phyloP scores from a whole-genome alignment of 2,888 invertebrate genomes.

The Drosophila ustulata region DNA sequence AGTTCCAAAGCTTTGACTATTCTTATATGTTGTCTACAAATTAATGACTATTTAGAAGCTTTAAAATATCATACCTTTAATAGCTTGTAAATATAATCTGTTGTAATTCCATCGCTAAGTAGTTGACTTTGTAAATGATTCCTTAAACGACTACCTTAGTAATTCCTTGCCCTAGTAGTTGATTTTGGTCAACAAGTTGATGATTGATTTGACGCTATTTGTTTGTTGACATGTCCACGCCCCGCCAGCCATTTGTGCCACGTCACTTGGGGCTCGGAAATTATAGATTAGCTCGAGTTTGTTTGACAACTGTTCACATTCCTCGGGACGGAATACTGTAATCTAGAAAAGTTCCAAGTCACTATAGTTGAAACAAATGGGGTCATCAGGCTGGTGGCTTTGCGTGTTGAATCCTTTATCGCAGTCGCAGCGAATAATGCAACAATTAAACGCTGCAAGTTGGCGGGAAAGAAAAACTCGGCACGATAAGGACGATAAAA shows the following conservation, averaged over 20 bases:
- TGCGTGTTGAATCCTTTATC: conserved; percentile 67
- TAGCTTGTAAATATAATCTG: neutral
- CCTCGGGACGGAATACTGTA: conserved; percentile 1
- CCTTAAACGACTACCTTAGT: neutral
- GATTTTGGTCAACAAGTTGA: conserved; percentile 6
- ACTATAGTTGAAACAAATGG: conserved; percentile 47
- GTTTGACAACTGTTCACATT: conserved; percentile 47
- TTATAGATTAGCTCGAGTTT: conserved; percentile 45
- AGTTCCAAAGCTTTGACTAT: no score
- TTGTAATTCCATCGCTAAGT: neutral
- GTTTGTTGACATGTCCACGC: conserved; percentile 20
- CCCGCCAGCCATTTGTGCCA: conserved; percentile 43
- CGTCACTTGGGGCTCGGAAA: conserved; percentile 62
- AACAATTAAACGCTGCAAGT: conserved; percentile 72
- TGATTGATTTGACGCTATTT: conserved; percentile 4
- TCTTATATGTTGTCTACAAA: no score
- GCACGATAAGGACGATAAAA: conserved; percentile 37
- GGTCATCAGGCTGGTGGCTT: conserved; percentile 43
- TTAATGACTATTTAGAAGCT: no score
- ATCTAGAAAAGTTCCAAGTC: conserved; percentile 13
- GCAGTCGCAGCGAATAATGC: conserved; percentile 44
- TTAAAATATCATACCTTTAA: neutral
- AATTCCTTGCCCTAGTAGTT: neutral
- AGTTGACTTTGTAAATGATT: neutral
- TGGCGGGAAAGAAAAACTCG: conserved; percentile 42